Evolutionary conservation across 64 coral and sea anemone genomes (phyloP), one percentile per base, ranked within the genome.

Genomic region (Stichodactyla helianthus): DNA sequence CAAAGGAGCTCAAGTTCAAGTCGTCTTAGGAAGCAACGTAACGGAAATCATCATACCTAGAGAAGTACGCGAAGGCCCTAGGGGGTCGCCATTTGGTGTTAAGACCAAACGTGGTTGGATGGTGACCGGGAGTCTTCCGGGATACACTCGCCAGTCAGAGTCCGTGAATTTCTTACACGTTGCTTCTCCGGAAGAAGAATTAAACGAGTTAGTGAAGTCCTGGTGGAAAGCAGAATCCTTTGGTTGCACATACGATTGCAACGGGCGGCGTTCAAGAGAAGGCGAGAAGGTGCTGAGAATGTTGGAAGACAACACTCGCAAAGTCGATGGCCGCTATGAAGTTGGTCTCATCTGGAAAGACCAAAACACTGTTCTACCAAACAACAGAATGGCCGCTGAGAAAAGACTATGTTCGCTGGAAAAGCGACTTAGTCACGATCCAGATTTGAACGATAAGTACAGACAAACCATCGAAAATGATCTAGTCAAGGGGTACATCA

Each of bases 191-290:
- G 80, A 82, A 54, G 25, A 84, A 35, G 82, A 84, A 58, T 54
- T 84, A 10, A 84, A 84, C n/a, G 82, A 84, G 61, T 26, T 84
- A 15, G 57, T 84, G 54, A 84, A 84, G 26, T 27, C 82, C n/a
- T 84, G 82, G 82, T 84, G 82, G 54, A 84, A 84, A 53, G 61
- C 82, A 25, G 82, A 84, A 26, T 84, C 82, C 0, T 84, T 84
- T 84, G 82, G 82, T 26, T 84, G 82, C 54, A 57, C 31, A 54
- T 84, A 84, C 61, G 82, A 84, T 54, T 58, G 55, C 54, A n/a
- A 84, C 16, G 82, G 61, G 59, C 82, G n/a, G 53, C 82, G 82
- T 22, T 84, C 54, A 23, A 84, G 51, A 84, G 82, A 84, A 19
- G 82, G 63, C 59, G 82, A 84, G 22, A 59, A 17, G 54, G 16